Percentiles rank a stretch among this genome's conserved stretches.
These are phyloP conservation scores for Amphimedon queenslandica DNA, from an alignment of 37 sponge, comb jelly and placozoan species.

Conservation along the genomic window DNA sequence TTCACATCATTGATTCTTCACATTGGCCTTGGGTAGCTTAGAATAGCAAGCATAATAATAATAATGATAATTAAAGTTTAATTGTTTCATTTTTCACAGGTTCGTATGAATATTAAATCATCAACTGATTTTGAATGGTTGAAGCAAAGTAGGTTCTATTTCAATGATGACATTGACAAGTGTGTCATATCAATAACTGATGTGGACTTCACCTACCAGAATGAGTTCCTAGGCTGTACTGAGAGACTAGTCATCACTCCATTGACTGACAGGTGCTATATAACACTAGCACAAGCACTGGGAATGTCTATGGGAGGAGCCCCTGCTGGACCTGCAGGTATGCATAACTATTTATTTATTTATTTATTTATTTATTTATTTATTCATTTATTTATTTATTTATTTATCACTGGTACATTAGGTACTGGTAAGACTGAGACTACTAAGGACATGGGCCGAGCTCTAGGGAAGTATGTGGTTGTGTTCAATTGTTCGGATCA, in stretches of 20 bases:
- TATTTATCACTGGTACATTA: too few relatives aligned
- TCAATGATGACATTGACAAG: conserved; percentile 82
- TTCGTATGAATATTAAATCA: conserved; percentile 71
- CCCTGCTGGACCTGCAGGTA: conserved; percentile 98
- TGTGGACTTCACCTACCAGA: conserved; percentile 96
- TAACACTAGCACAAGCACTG: conserved; percentile 96
- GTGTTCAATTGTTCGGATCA: conserved; percentile 99
- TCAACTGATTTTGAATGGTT: conserved; percentile 97
- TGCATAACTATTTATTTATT: too few relatives aligned
- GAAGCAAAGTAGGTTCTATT: conserved; percentile 98
- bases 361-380: too few relatives aligned
- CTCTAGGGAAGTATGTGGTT: conserved; percentile 98
- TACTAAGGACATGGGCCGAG: conserved; percentile 94
- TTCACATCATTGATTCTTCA: too few relatives aligned
- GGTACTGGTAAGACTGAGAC: conserved; percentile 92
- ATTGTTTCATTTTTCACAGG: conserved; percentile 23
- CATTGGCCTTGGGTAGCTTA: not conserved
- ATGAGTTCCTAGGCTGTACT: conserved; percentile 98
- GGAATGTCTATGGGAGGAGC: conserved; percentile 97
- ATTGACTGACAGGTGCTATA: conserved; percentile 99
- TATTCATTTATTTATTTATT: too few relatives aligned
- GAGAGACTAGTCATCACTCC: conserved; percentile 99
- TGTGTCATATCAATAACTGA: conserved; percentile 92
- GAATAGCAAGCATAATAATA: too few relatives aligned
- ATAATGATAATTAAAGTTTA: not conserved